Evolutionary conservation across 2,797 vertebrate species (phyloP).

Genomic region (Enteromius treurensis): DNA sequence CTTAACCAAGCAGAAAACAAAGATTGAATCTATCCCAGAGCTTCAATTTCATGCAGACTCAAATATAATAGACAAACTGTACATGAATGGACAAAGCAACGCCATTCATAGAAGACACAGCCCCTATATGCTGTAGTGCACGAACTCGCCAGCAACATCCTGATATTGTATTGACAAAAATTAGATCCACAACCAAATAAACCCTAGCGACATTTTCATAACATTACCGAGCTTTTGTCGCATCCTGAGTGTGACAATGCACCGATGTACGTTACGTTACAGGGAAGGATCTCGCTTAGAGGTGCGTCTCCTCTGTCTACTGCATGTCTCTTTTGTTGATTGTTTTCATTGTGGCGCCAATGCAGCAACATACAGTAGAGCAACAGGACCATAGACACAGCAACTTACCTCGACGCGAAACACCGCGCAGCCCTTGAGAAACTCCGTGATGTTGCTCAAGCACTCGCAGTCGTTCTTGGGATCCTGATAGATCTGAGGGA

Average conservation of each 20-base stretch:
- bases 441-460: constrained; percentile 91
- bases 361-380: background rate
- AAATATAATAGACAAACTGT: constrained; percentile 16
- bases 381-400: background rate
- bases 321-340: constrained; percentile 52
- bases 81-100: constrained; percentile 42
- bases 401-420: constrained; percentile 91
- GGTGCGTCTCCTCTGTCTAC: constrained; percentile 36
- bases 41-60: background rate
- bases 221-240: constrained; percentile 12
- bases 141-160: background rate
- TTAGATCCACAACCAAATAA: background rate
- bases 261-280: background rate
- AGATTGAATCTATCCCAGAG: background rate
- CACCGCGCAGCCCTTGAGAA: constrained; percentile 85
- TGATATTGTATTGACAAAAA: background rate
- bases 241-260: background rate
- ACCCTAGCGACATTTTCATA: background rate
- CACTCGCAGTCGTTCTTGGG: constrained; percentile 89
- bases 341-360: constrained; percentile 35
- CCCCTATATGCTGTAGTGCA: background rate
- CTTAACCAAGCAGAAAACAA: constrained; percentile 7
- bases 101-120: constrained; percentile 1
- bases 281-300: background rate
- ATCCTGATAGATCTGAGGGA: constrained; percentile 86